Percentiles rank a stretch among this genome's conserved stretches.
phyloP scores from a whole-genome alignment of 2,113 vertebrate genomes.

The Seriola quinqueradiata region DNA sequence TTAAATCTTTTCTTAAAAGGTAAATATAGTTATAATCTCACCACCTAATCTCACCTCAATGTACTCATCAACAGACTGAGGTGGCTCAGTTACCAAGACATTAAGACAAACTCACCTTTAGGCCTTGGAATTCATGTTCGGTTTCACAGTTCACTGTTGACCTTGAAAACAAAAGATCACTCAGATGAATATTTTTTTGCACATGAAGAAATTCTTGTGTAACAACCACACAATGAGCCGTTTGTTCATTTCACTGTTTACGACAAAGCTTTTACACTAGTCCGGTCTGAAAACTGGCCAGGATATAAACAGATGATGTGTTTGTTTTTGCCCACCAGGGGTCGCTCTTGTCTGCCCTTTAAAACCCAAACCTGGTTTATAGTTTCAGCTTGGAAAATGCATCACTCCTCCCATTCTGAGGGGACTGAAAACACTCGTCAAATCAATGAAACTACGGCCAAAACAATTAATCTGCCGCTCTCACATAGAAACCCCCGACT shows the following conservation, averaged over 20 bases:
- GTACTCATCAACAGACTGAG: too few species aligned
- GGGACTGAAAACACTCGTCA: neutral
- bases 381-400: neutral
- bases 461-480: neutral
- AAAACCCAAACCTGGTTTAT: neutral
- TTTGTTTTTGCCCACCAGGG: constrained; percentile 57
- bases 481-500: neutral
- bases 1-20: neutral
- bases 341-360: constrained; percentile 11
- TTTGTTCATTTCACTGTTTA: neutral
- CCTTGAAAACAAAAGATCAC: too few species aligned
- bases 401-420: neutral
- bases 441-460: constrained; percentile 17
- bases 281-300: too few species aligned
- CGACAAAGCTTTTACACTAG: neutral
- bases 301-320: neutral
- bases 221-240: neutral
- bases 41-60: too few species aligned
- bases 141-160: too few species aligned
- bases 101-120: too few species aligned
- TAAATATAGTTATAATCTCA: too few species aligned
- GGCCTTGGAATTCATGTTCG: too few species aligned
- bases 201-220: neutral
- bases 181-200: too few species aligned
- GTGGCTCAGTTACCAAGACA: too few species aligned